Evolutionary conservation across 2,113 vertebrate genomes (phyloP).

Genomic region (Marmota flaviventris): DNA sequence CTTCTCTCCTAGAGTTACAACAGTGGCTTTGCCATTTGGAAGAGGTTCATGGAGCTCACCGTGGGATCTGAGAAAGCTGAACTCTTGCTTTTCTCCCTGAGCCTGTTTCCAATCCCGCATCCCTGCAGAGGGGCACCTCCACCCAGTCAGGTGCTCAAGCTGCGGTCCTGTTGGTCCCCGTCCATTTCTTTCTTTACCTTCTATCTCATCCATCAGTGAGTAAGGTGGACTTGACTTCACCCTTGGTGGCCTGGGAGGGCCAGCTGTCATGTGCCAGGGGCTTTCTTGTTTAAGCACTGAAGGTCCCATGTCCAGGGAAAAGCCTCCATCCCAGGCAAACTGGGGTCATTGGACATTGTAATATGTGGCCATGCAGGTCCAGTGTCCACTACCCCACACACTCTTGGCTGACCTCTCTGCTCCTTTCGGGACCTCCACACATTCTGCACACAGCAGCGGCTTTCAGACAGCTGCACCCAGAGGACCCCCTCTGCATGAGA

Average conservation of each 20-base stretch:
- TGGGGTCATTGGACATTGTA: rapidly evolving
- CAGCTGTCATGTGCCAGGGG: not conserved
- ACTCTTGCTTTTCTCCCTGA: not conserved
- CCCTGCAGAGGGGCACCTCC: not conserved
- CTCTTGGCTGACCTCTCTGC: not conserved
- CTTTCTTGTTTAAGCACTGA: not conserved
- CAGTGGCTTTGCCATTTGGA: not conserved
- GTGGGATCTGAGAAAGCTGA: not conserved
- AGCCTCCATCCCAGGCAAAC: not conserved
- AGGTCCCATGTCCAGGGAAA: not conserved
- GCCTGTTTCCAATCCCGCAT: not conserved
- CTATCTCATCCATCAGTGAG: not conserved
- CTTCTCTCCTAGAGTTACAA: not conserved
- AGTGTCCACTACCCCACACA: rapidly evolving
- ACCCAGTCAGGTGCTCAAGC: not conserved
- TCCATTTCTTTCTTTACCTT: not conserved
- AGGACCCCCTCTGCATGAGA: not conserved
- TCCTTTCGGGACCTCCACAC: not conserved
- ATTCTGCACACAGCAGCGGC: not conserved
- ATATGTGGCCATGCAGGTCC: not conserved
- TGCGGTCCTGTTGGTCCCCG: not conserved
- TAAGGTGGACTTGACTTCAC: not conserved
- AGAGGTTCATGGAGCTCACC: not conserved
- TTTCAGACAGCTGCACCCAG: no score
- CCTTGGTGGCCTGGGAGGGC: not conserved